phyloP scores from a whole-genome alignment of 1,140 invertebrate genomes.

The Drosophila tsacasi region DNA sequence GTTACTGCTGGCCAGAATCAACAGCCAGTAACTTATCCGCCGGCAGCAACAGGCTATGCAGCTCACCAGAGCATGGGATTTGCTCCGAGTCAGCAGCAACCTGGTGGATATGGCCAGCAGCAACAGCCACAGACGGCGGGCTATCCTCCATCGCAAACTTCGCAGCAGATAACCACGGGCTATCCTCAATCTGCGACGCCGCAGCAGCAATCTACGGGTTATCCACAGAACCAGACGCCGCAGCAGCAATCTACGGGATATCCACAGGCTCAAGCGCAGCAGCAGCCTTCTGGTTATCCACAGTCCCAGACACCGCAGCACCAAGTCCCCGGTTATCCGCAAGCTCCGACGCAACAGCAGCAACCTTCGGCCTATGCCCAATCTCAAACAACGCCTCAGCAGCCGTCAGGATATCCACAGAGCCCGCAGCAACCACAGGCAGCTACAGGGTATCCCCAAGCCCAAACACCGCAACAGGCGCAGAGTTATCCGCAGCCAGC shows the following conservation, averaged over 20 bases:
- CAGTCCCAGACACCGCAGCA: slow-evolving; percentile 40
- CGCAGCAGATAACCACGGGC: slow-evolving; percentile 6
- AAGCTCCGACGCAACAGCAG: slow-evolving; percentile 30
- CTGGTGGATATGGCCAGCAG: slow-evolving; percentile 14
- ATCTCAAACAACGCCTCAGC: slow-evolving; percentile 19
- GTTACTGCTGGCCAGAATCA: not conserved
- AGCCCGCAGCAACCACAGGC: slow-evolving; percentile 6
- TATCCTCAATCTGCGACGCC: slow-evolving; percentile 26
- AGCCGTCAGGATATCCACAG: slow-evolving; percentile 21
- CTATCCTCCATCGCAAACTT: slow-evolving; percentile 20
- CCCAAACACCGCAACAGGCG: not conserved
- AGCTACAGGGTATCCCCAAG: slow-evolving; percentile 11
- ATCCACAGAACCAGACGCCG: slow-evolving; percentile 20
- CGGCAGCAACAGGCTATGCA: slow-evolving; percentile 8
- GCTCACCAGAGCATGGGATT: slow-evolving; percentile 28
- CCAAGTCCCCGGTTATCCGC: slow-evolving; percentile 17
- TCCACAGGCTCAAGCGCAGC: slow-evolving; percentile 19
- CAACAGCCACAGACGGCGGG: slow-evolving; percentile 14
- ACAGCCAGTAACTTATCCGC: slow-evolving; percentile 1
- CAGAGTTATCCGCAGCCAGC: slow-evolving; percentile 31
- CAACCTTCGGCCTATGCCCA: not conserved
- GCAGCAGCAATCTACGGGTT: slow-evolving; percentile 16
- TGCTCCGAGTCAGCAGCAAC: slow-evolving; percentile 17
- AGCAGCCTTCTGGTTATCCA: slow-evolving; percentile 27
- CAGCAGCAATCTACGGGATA: slow-evolving; percentile 22